Base-by-base conservation (phyloP, 1,140 invertebrate species). In the Homarus americanus region DNA sequence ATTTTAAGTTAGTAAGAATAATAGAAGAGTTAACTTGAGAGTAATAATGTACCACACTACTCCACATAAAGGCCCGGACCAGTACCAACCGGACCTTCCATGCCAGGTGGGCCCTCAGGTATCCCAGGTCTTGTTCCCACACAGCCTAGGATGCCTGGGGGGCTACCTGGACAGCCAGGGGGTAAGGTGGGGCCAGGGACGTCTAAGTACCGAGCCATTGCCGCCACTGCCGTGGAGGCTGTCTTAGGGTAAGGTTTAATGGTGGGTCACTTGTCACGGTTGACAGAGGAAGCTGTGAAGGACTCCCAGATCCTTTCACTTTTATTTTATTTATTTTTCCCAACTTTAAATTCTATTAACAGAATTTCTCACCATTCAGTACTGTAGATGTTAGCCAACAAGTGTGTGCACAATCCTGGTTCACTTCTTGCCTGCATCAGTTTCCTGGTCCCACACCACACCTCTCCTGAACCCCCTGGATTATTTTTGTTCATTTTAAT, bases 181-280 rank as follows among this genome's bases (percentile, higher is more conserved):
- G 66, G 79, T 36, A 78, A 72, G 63, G 79, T 53, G 80, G 72
- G 41, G 28, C 36, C 80, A 58, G 79, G 32, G 38, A 80, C 80
- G 17, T 90, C 87, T 9, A 49, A 84, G 34, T 90, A 90, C 82
- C 79, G 80, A 63, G 63, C 80, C 40, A 90, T 90, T 41, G 87
- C 87, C 24, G 82, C 80, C 44, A 53, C 69, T 63, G 80, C 82
- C 15, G 87, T 90, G 72, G 80, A 90, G 34, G 79, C 87, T 40
- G 69, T 78, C 41, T 24, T 90, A 76, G 87, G 87, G 87, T 90
- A 90, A 90, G 87, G 32, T n/a, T 44, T 73, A 40, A 86, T 41
- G 63, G 63, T 69, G 63, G 63, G 44, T 32, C 32, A 24, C 24
- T 17, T 69, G 63, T 69, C n/a, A 69, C 63, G 15, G 12, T 69